phyloP scores from a whole-genome alignment of 1,140 invertebrate genomes.

The Zaprionus vittiger region DNA sequence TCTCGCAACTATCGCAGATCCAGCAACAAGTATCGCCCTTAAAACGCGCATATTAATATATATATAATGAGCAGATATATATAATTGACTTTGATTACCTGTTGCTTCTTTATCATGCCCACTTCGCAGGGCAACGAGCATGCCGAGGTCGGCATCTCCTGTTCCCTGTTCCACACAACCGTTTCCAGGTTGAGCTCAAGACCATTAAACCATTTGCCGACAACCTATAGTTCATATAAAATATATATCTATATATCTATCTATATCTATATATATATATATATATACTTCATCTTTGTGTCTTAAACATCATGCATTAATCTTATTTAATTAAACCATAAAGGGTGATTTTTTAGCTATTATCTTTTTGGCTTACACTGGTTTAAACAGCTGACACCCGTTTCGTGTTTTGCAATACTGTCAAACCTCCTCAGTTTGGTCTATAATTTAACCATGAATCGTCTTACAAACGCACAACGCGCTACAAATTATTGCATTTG shows the following conservation, averaged over 20 bases:
- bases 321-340: too few species aligned
- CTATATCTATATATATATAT: not conserved
- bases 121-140: constrained; percentile 89
- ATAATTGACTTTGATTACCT: constrained; percentile 80
- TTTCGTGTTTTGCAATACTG: too few species aligned
- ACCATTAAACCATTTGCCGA: constrained; percentile 88
- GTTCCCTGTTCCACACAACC: constrained; percentile 86
- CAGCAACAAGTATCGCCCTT: constrained; percentile 90
- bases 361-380: too few species aligned
- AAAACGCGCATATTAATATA: not conserved
- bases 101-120: constrained; percentile 90
- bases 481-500: too few species aligned
- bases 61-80: not conserved
- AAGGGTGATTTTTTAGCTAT: too few species aligned
- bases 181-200: constrained; percentile 86
- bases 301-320: not conserved
- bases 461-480: too few species aligned
- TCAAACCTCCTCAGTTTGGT: too few species aligned
- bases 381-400: too few species aligned
- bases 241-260: not conserved
- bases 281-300: not conserved
- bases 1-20: constrained; percentile 90
- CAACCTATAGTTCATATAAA: constrained; percentile 84
- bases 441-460: too few species aligned
- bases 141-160: constrained; percentile 86